phyloP scores from a whole-genome alignment of 2,888 invertebrate species.

The Ditylenchus weischeri region DNA sequence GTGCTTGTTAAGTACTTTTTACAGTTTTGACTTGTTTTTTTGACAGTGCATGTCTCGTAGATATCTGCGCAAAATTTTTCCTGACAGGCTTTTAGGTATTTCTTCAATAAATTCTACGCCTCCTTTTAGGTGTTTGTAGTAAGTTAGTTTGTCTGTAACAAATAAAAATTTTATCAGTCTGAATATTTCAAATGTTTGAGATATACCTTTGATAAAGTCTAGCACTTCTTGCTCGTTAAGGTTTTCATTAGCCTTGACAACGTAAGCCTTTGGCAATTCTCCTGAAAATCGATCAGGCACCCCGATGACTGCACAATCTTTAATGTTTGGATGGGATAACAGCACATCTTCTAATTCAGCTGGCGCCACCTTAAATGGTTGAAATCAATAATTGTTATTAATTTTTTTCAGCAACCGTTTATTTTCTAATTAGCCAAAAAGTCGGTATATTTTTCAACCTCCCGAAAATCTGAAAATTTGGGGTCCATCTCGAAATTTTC shows the following conservation, averaged over 20 bases:
- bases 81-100: slow-evolving; percentile 74
- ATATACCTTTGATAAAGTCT: slow-evolving; percentile 32
- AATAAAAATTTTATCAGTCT: background rate
- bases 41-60: slow-evolving; percentile 25
- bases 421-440: too few relatives aligned
- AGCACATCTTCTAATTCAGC: slow-evolving; percentile 80
- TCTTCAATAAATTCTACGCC: slow-evolving; percentile 69
- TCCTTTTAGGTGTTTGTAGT: slow-evolving; percentile 73
- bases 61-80: slow-evolving; percentile 72
- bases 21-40: too few relatives aligned
- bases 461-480: too few relatives aligned
- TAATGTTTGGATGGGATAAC: slow-evolving; percentile 70
- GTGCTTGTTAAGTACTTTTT: too few relatives aligned
- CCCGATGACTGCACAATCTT: slow-evolving; percentile 79
- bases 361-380: slow-evolving; percentile 70
- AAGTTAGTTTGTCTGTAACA: slow-evolving; percentile 68
- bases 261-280: slow-evolving; percentile 59
- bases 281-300: slow-evolving; percentile 66
- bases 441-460: too few relatives aligned
- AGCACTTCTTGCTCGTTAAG: slow-evolving; percentile 31
- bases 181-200: too few relatives aligned
- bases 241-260: slow-evolving; percentile 25
- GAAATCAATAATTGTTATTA: background rate
- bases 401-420: too few relatives aligned
- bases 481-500: too few relatives aligned